Base-by-base conservation (phyloP, 1,140 invertebrate genomes). In the Calephelis virginiensis region DNA sequence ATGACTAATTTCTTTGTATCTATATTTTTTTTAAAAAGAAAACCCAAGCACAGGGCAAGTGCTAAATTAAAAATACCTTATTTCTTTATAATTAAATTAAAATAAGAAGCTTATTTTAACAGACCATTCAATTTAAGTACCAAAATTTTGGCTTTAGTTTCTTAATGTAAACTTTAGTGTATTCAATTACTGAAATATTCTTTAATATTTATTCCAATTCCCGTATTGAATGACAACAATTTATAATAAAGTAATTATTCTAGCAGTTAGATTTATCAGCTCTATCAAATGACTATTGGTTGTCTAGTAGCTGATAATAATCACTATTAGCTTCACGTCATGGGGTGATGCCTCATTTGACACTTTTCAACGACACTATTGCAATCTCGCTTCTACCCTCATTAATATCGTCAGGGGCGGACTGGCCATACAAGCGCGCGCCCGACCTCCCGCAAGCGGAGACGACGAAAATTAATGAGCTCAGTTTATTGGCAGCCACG, bases 371-470 rank as follows among this genome's bases (percentile, higher is more conserved):
- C 74, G 68, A 90, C 87, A 90, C 86, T 80, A 71, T 83, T 89
- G 88, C 88, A 90, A 89, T 81, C 74, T 87, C 83, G 89, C 89
- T 91, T 91, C 85, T 91, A 91, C 81, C 82, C 85, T 91, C 89
- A 89, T 91, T 89, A 91, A 88, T 91, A 91, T 91, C 86, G 88
- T 89, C 91, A 92, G 91, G 91, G 89, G 90, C 87, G 85, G 90
- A 92, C 89, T 92, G 91, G 91, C 90, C 90, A 85, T 92, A 92
- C 91, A 89, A 89, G 86, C 86, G 88, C 75, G 86, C 89, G 77
- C 87, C 85, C 83, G 87, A 82, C 73, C 82, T 90, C 83, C 85
- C 87, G 64, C 89, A 86, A 83, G 82, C 86, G 83, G 85, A 90
- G 78, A 86, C 88, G 85, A 87, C 90, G 83, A 91, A 89, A 88